Conservation (phyloP, 1,140 invertebrate genomes). For the Triops cancriformis region DNA sequence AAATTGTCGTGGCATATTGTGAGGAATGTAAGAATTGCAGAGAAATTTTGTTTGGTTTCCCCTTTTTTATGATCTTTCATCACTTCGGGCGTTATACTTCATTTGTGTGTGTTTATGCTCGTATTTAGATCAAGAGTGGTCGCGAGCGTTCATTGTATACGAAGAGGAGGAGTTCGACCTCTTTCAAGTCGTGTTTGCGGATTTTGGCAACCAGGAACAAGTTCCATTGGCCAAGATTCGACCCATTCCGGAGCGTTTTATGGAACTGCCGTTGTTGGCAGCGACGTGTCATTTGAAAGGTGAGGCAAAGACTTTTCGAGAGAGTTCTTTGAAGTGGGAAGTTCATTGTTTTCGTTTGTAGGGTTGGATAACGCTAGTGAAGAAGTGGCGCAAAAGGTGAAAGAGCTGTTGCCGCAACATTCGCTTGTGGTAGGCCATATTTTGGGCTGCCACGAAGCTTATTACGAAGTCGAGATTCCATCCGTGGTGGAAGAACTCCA, state of each 20-base stretch:
- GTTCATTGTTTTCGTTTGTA: background rate
- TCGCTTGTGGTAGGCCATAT: background rate
- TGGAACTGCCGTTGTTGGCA: background rate
- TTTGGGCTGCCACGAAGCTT: background rate
- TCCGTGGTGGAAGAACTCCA: background rate
- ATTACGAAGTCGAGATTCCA: background rate
- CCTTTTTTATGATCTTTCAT: background rate
- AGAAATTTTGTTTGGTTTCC: background rate
- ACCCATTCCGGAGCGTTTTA: background rate
- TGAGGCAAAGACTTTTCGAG: background rate
- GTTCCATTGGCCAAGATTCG: background rate
- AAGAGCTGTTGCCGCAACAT: background rate
- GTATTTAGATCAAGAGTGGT: background rate
- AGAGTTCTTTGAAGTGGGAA: background rate
- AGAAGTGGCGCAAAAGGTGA: background rate
- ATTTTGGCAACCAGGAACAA: background rate
- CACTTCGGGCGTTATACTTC: background rate
- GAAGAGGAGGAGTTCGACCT: background rate
- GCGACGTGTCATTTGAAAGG: background rate
- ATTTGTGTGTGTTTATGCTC: background rate
- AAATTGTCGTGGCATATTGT: background rate
- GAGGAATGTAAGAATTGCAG: background rate
- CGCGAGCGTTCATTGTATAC: background rate
- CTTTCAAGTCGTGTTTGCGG: background rate
- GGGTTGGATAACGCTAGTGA: background rate